Evolutionary conservation across 2,113 vertebrate species (phyloP).

Genomic region (Physeter macrocephalus): DNA sequence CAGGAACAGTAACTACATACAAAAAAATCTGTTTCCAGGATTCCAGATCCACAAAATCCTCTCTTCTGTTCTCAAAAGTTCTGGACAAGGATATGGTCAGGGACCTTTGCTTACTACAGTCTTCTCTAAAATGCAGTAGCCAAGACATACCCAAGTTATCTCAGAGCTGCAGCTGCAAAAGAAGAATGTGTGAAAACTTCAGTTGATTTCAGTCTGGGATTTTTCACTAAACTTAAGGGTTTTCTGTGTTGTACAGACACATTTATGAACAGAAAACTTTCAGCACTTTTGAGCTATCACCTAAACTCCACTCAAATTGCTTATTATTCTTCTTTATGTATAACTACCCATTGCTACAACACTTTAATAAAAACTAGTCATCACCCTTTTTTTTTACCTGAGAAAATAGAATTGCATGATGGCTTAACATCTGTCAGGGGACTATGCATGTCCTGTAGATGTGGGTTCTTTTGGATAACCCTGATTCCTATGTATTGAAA

Average conservation of each 20-base stretch:
- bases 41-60: background rate
- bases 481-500: background rate
- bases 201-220: background rate
- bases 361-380: background rate
- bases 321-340: background rate
- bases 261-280: background rate
- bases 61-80: background rate
- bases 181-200: too few species aligned
- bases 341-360: background rate
- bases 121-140: background rate
- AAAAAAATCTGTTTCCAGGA: background rate
- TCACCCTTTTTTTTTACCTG: background rate
- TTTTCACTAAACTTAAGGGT: background rate
- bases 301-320: background rate
- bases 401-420: background rate
- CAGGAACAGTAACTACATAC: background rate
- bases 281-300: background rate
- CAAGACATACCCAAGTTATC: accelerated
- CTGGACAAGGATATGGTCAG: background rate
- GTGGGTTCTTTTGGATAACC: background rate
- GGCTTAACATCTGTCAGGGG: background rate
- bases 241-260: background rate
- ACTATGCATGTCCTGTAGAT: too few species aligned
- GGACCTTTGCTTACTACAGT: background rate
- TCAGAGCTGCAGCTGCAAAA: background rate